A percentile compares a stretch with the other conserved stretches of the same genome.
These are phyloP conservation scores for Rachycentron canadum DNA, from an alignment of 2,797 vertebrate species.

Conservation along the genomic window DNA sequence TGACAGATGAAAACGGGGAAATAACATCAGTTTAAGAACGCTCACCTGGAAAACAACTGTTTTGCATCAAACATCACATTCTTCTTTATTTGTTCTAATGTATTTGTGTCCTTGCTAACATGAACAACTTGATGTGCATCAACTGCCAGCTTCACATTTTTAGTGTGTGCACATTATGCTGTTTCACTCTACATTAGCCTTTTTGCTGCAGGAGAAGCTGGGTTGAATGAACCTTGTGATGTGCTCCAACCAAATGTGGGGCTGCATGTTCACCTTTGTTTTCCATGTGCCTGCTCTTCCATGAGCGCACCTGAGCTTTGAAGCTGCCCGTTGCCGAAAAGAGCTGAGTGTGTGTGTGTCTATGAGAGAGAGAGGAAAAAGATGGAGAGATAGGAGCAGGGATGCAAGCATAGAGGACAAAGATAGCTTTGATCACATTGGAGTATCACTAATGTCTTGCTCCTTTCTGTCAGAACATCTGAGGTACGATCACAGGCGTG, in stretches of 20 bases:
- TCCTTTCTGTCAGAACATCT: slow-evolving; percentile 73
- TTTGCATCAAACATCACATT: slow-evolving; percentile 34
- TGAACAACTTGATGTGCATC: slow-evolving; percentile 40
- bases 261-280: slow-evolving; percentile 76
- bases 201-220: slow-evolving; percentile 68
- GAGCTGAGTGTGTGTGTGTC: slow-evolving; percentile 31
- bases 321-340: slow-evolving; percentile 62
- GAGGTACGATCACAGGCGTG: slow-evolving; percentile 68
- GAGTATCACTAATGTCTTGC: slow-evolving; percentile 80
- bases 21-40: slow-evolving; percentile 59
- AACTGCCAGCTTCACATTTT: slow-evolving; percentile 54
- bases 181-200: slow-evolving; percentile 81
- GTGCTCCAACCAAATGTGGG: slow-evolving; percentile 69
- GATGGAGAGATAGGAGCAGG: slow-evolving; percentile 36
- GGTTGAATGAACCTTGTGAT: slow-evolving; percentile 79
- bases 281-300: slow-evolving; percentile 85
- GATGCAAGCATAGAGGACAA: slow-evolving; percentile 69
- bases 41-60: slow-evolving; percentile 37
- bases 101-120: slow-evolving; percentile 22
- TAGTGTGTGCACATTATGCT: slow-evolving; percentile 53
- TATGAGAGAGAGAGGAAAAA: slow-evolving; percentile 33
- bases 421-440: slow-evolving; percentile 82
- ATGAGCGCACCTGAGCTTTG: slow-evolving; percentile 87
- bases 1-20: slow-evolving; percentile 79
- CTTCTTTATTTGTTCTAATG: slow-evolving; percentile 30